Percentiles rank a stretch among this genome's conserved stretches.
Evolutionary conservation across 2,888 invertebrate genomes (phyloP).

Genomic region (Mesodorylaimus sp.): DNA sequence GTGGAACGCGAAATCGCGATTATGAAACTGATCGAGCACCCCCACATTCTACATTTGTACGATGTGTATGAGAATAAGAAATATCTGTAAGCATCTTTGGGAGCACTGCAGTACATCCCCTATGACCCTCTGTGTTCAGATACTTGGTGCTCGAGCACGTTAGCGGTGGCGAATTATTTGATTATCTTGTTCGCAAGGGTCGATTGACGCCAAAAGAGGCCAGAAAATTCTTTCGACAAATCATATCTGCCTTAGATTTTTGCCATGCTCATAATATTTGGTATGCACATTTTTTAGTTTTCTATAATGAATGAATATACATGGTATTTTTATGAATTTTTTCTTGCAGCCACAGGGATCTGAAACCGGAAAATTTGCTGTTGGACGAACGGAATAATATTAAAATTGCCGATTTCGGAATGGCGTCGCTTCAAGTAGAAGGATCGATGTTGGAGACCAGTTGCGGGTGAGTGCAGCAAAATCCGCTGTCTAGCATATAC

Average conservation of each 20-base stretch:
- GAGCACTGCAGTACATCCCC: background rate
- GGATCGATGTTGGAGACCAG: conserved; percentile 96
- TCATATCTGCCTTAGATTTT: conserved; percentile 95
- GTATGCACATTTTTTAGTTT: too few relatives aligned
- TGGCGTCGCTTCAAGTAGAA: conserved; percentile 96
- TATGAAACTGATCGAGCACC: conserved; percentile 99
- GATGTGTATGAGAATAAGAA: conserved; percentile 99
- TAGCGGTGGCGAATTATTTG: conserved; percentile 93
- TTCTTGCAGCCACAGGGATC: conserved; percentile 1
- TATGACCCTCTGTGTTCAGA: conserved; percentile 36
- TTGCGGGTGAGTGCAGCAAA: conserved; percentile 58
- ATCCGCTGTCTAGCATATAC: too few relatives aligned
- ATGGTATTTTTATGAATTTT: background rate
- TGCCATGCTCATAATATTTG: conserved; percentile 99
- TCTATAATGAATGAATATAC: background rate
- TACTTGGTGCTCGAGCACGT: conserved; percentile 96
- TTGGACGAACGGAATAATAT: conserved; percentile 93
- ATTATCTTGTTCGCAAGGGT: conserved; percentile 95
- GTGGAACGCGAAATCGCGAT: conserved; percentile 99
- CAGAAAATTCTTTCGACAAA: conserved; percentile 86
- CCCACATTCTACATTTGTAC: conserved; percentile 86
- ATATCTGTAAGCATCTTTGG: conserved; percentile 69
- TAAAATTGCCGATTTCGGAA: conserved; percentile 93
- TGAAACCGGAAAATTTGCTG: conserved; percentile 39
- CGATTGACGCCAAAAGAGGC: conserved; percentile 92